Base-by-base conservation (phyloP, 2,888 invertebrate genomes). In the Terebella lapidaria region DNA sequence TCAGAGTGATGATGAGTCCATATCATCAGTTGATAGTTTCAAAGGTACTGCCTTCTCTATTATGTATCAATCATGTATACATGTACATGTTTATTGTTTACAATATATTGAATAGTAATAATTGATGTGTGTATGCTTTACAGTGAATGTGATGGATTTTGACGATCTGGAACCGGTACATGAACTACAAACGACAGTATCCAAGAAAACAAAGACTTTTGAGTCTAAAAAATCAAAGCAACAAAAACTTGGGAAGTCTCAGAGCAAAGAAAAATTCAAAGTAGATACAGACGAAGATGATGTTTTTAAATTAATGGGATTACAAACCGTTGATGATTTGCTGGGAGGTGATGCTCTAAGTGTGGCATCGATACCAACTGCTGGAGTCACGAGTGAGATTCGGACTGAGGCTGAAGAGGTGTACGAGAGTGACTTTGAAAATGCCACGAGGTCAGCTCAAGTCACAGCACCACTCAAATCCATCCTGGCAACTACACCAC, bases 311-410 rank as follows among this genome's bases (percentile, higher is more conserved):
- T 60, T 66, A 1, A 68, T 77, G 57, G 75, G 76, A 15, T 52
- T 78, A 47, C 75, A 74, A 22, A 74, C 72, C 18, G 70, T 77
- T 0, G 76, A 78, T 28, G 78, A 78, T 45, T 63, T 78, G 4
- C 54, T 74, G 22, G 72, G 67, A 20, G 63, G 64, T 1, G 55
- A 58, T 1, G 69, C 69, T 26, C 29, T 56, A 4, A 58, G 58
- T 46, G 55, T n/a, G 18, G 46, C 1, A 10, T 52, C 53, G 26
- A 42, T 58, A n/a, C 25, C 35, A 29, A 58, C 47, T n/a, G 46
- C 35, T 20, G 47, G 29, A 15, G n/a, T 18, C 22, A 18, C 22
- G 24, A 47, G 26, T 22, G 30, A 52, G 29, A 52, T 22, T 24
- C 55, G 25, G 1, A 57, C 56, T 18, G 52, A 51, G 22, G 15